A percentile compares a stretch with the other conserved stretches of the same genome.
These are phyloP conservation scores for Acanthopleura granulata DNA, from an alignment of 2,888 invertebrate species.

Conservation along the genomic window DNA sequence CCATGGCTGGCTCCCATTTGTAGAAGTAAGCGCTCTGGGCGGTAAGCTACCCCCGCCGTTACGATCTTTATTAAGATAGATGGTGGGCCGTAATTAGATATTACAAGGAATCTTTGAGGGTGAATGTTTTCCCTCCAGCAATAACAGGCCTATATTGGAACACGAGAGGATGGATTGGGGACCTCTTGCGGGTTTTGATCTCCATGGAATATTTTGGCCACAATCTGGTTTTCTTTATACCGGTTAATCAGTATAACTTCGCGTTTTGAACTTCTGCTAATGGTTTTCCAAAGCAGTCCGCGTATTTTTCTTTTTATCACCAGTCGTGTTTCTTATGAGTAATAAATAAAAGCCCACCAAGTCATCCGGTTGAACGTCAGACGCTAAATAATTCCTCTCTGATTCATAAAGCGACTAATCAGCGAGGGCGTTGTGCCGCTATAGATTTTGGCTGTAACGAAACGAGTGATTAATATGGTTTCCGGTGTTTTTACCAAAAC, in stretches of 20 bases:
- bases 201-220: neutral
- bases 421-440: too few relatives aligned
- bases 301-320: neutral
- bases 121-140: neutral
- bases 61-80: constrained; percentile 8
- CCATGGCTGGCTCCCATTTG: neutral
- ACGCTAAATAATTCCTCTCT: too few relatives aligned
- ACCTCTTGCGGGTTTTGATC: neutral
- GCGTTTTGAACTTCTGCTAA: neutral
- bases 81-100: neutral
- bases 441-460: too few relatives aligned
- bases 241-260: neutral
- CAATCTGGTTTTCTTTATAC: neutral
- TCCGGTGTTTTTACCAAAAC: too few relatives aligned
- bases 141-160: constrained; percentile 3
- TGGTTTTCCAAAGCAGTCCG: neutral
- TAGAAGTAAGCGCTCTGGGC: neutral
- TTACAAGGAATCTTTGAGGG: neutral
- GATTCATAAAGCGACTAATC: too few relatives aligned
- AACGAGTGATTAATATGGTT: too few relatives aligned
- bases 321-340: neutral
- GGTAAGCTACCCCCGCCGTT: neutral
- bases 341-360: too few relatives aligned
- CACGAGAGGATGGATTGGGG: neutral
- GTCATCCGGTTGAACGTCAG: too few relatives aligned